These are phyloP conservation scores for Lepidocyrtinus sp. DNA, from an alignment of 2,888 invertebrate species.

Conservation along the genomic window DNA sequence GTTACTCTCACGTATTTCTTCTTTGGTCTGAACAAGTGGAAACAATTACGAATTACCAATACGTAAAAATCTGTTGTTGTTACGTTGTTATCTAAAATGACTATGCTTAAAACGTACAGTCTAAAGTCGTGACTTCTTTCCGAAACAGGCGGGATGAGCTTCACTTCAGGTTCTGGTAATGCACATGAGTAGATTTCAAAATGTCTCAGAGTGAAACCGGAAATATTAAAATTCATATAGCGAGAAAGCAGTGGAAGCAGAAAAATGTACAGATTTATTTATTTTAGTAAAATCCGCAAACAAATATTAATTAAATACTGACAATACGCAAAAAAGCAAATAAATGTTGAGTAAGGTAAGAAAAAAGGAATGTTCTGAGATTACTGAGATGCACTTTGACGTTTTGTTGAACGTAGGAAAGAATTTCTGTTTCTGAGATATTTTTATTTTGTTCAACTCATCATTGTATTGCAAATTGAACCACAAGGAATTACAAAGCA, in stretches of 20 bases:
- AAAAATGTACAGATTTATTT: conserved; percentile 19
- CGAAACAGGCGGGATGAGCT: conserved; percentile 75
- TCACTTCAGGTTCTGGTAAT: conserved; percentile 89
- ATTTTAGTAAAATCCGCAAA: background rate
- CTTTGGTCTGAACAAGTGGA: conserved; percentile 81
- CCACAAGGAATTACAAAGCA: background rate
- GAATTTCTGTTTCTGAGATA: background rate
- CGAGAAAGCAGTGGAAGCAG: conserved; percentile 30
- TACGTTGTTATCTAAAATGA: too few species aligned
- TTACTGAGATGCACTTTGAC: conserved; percentile 55
- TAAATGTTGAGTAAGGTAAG: conserved; percentile 52
- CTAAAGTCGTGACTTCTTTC: conserved; percentile 82
- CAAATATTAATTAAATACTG: conserved; percentile 7
- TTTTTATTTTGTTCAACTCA: background rate
- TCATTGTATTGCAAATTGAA: background rate
- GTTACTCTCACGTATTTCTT: conserved; percentile 92
- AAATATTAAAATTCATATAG: conserved; percentile 13
- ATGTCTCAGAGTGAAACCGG: background rate
- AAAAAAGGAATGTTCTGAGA: conserved; percentile 59
- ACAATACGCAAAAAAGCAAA: conserved; percentile 34
- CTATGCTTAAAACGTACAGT: conserved; percentile 85
- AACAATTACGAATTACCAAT: too few species aligned
- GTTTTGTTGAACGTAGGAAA: background rate
- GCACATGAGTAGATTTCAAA: conserved; percentile 71
- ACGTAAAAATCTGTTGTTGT: too few species aligned